Conservation (phyloP, 2,797 vertebrate genomes). For the Myioborus miniatus region DNA sequence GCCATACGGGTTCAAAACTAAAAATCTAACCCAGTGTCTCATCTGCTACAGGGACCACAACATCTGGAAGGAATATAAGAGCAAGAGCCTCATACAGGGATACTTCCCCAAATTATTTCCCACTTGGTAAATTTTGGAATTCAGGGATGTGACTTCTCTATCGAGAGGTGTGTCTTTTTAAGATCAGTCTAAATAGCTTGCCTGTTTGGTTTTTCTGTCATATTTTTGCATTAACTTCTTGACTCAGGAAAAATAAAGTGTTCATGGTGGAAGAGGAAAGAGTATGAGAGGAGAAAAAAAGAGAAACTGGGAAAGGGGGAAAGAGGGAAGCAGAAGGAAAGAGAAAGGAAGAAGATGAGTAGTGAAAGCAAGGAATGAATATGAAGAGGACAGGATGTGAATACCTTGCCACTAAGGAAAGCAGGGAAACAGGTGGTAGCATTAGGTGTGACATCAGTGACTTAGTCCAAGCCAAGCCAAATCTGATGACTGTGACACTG, state of each 20-base stretch:
- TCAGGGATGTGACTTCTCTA: not conserved
- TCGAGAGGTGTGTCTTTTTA: not conserved
- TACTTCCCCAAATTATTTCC: not conserved
- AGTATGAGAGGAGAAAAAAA: not conserved
- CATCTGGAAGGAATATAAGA: not conserved
- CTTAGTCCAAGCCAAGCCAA: not conserved
- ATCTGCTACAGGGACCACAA: not conserved
- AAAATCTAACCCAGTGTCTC: not conserved
- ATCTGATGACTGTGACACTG: not conserved
- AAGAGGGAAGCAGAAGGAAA: not conserved
- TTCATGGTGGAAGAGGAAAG: not conserved
- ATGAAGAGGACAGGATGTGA: not conserved
- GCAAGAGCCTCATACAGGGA: not conserved
- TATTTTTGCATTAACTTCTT: not conserved
- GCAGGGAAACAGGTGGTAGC: not conserved
- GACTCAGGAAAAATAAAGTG: not conserved
- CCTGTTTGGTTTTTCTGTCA: not conserved
- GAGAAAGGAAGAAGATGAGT: not conserved
- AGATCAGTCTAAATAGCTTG: not conserved
- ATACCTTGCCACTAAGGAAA: not conserved
- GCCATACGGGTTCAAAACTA: not conserved
- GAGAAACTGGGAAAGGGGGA: not conserved
- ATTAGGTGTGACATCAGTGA: not conserved
- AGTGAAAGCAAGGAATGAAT: not conserved
- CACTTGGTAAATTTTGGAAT: not conserved